phyloP scores from a whole-genome alignment of 1,140 invertebrate species.

The Brachystomella parvula region DNA sequence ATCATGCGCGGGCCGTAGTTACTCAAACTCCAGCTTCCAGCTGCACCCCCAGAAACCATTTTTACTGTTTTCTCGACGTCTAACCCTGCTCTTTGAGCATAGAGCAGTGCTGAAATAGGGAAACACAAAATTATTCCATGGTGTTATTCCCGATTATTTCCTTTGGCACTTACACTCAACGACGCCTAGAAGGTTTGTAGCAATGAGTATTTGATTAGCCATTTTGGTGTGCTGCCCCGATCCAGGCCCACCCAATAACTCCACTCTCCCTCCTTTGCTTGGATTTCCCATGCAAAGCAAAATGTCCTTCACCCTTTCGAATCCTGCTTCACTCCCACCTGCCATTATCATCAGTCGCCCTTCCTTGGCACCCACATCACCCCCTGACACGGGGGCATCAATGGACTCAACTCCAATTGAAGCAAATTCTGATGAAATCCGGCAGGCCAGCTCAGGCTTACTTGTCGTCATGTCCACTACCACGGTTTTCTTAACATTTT shows the following conservation, averaged over 20 bases:
- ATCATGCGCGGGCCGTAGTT: conserved; percentile 22
- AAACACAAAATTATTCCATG: neutral
- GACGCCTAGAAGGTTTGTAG: conserved; percentile 21
- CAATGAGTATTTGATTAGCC: conserved; percentile 27
- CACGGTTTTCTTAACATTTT: neutral
- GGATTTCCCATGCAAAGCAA: conserved; percentile 27
- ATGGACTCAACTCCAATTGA: conserved; percentile 6
- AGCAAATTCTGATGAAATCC: conserved; percentile 11
- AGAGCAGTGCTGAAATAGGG: conserved; percentile 13
- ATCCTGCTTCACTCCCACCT: conserved; percentile 6
- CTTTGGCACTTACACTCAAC: conserved; percentile 20
- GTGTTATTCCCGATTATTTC: neutral
- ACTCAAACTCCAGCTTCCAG: conserved; percentile 24
- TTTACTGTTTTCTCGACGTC: conserved; percentile 22
- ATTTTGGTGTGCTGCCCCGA: conserved; percentile 28
- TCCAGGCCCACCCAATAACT: conserved; percentile 15
- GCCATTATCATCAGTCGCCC: conserved; percentile 25
- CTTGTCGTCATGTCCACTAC: conserved; percentile 27
- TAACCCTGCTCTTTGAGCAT: conserved; percentile 22
- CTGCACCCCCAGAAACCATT: conserved; percentile 21
- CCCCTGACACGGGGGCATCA: conserved; percentile 26
- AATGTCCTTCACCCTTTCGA: conserved; percentile 17
- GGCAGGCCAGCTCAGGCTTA: conserved; percentile 17
- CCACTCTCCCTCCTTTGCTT: conserved; percentile 24
- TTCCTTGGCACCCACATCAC: conserved; percentile 24